Evolutionary conservation across 2,113 vertebrate genomes (phyloP).

Genomic region (Melanerpes aurifrons): DNA sequence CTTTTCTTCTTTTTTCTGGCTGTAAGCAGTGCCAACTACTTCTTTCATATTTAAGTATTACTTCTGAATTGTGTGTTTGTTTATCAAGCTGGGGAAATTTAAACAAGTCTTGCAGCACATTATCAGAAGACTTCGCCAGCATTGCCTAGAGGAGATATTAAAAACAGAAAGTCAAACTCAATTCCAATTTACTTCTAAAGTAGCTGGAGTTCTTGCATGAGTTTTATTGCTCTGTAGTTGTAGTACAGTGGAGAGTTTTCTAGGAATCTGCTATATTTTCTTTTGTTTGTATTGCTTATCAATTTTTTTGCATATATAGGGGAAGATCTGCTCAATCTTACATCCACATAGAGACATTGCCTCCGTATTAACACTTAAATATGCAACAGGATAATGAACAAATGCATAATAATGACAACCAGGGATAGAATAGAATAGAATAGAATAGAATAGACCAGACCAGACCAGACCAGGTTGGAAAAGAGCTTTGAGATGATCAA

Average conservation of each 20-base stretch:
- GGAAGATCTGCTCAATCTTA: neutral
- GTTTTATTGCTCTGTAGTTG: neutral
- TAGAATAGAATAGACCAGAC: too few species aligned
- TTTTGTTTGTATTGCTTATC: neutral
- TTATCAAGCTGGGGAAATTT: neutral
- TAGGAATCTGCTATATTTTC: neutral
- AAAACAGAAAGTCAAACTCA: constrained; percentile 15
- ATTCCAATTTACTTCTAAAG: neutral
- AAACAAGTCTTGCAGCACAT: neutral
- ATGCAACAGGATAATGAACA: neutral
- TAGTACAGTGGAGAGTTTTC: neutral
- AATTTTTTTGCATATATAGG: neutral
- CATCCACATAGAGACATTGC: neutral
- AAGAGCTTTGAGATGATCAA: too few species aligned
- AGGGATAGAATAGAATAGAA: neutral
- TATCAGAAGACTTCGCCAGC: neutral
- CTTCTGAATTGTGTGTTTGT: neutral
- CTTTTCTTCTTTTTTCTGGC: neutral
- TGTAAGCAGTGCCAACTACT: neutral
- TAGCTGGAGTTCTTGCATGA: neutral
- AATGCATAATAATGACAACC: neutral
- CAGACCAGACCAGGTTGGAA: too few species aligned
- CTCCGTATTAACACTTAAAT: neutral
- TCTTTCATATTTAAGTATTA: neutral
- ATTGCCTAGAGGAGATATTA: constrained; percentile 12